A percentile compares a stretch with the other conserved stretches of the same genome.
These are phyloP conservation scores for Metalampra italica DNA, from an alignment of 2,888 invertebrate species.

Conservation along the genomic window DNA sequence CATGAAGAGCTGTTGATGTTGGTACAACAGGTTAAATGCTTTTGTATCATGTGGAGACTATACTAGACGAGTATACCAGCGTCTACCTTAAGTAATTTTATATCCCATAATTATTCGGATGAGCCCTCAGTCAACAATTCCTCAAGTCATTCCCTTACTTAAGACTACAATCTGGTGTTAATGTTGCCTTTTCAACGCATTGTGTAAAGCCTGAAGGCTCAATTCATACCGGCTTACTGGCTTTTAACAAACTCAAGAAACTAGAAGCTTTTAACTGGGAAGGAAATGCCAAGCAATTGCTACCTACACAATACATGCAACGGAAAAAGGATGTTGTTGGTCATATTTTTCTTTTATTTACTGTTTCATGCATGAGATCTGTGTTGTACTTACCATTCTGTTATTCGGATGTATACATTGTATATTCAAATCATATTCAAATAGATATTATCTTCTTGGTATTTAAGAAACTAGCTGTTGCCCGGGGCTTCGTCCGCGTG, in stretches of 20 bases:
- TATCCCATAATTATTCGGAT: neutral
- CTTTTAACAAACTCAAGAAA: conserved; percentile 60
- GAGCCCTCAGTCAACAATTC: neutral
- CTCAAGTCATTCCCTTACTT: conserved; percentile 58
- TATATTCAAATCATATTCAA: too few species aligned
- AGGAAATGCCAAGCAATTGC: conserved; percentile 50
- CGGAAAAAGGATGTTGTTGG: neutral
- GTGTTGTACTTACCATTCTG: too few species aligned
- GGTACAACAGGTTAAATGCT: too few species aligned
- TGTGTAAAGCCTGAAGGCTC: conserved; percentile 48
- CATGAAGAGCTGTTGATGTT: too few species aligned
- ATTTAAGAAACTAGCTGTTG: too few species aligned
- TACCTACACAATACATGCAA: conserved; percentile 24
- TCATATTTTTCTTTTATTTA: neutral
- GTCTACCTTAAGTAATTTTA: too few species aligned
- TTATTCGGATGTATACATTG: too few species aligned
- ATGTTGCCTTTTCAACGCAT: conserved; percentile 62
- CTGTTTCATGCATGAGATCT: neutral
- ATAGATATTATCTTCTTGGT: too few species aligned
- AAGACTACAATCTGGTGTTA: conserved; percentile 59
- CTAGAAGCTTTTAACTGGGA: conserved; percentile 56
- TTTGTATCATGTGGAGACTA: too few species aligned
- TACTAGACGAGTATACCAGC: too few species aligned
- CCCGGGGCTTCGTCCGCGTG: too few species aligned
- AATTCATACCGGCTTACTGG: conserved; percentile 56